phyloP scores from a whole-genome alignment of 2,113 vertebrate genomes.

The Oryzias javanicus region DNA sequence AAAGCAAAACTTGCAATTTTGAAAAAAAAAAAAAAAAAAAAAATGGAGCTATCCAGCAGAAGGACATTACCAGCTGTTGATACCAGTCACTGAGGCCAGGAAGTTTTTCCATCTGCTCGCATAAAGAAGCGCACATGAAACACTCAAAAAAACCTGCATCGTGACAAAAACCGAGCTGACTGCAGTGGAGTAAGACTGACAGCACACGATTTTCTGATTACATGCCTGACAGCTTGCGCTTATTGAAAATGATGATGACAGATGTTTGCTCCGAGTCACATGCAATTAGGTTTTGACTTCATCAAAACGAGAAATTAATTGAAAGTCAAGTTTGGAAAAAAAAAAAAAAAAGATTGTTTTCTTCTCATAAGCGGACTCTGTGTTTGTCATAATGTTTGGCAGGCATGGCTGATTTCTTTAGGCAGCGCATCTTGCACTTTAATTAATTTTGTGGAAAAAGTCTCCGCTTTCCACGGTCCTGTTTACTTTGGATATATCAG shows the following conservation, averaged over 20 bases:
- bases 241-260: conserved; percentile 76
- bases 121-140: conserved; percentile 48
- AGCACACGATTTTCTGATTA: conserved; percentile 76
- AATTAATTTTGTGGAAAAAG: conserved; percentile 25
- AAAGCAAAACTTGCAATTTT: not conserved
- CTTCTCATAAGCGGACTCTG: conserved; percentile 14
- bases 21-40: conserved; percentile 1
- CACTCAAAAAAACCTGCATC: conserved; percentile 41
- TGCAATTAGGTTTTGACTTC: conserved; percentile 72
- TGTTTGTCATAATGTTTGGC: conserved; percentile 35
- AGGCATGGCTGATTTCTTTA: conserved; percentile 34
- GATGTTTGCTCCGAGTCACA: conserved; percentile 73
- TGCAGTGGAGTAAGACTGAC: conserved; percentile 72
- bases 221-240: conserved; percentile 74
- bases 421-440: conserved; percentile 19
- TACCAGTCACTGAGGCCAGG: conserved; percentile 32
- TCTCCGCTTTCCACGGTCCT: conserved; percentile 11
- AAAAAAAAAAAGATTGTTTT: conserved; percentile 49
- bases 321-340: conserved; percentile 61
- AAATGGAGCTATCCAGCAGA: not conserved
- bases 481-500: conserved; percentile 17
- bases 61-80: conserved; percentile 36
- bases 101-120: conserved; percentile 34
- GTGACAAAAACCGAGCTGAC: conserved; percentile 54
- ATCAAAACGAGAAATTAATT: conserved; percentile 76